These are phyloP conservation scores for Ceryle rudis DNA, from an alignment of 2,797 vertebrate species.

Conservation along the genomic window DNA sequence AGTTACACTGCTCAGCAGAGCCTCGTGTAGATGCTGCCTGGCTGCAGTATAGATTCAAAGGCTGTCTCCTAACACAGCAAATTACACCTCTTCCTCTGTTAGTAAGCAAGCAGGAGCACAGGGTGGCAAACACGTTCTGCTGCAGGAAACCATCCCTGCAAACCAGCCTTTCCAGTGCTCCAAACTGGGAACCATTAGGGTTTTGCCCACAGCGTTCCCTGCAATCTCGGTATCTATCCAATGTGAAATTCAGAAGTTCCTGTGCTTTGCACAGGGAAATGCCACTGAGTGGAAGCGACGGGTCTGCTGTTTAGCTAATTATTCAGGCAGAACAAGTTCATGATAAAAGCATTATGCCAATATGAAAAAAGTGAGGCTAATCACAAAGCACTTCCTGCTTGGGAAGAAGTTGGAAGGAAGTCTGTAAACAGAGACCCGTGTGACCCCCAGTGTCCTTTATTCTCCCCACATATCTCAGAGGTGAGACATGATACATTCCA, in stretches of 20 bases:
- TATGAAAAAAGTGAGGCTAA: neutral
- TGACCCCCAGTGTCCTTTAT: neutral
- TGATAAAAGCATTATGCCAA: neutral
- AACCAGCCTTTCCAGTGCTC: neutral
- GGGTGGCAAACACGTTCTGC: neutral
- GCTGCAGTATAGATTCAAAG: neutral
- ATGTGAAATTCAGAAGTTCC: neutral
- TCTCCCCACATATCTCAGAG: neutral
- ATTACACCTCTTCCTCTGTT: neutral
- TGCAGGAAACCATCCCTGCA: neutral
- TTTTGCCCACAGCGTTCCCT: fast-evolving
- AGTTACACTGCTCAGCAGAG: neutral
- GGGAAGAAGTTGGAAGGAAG: neutral
- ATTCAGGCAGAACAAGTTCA: neutral
- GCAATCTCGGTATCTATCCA: fast-evolving
- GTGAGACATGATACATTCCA: neutral
- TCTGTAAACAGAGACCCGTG: conserved; percentile 1
- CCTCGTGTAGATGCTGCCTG: neutral
- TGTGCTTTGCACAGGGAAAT: neutral
- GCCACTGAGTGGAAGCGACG: neutral
- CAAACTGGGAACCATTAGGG: neutral
- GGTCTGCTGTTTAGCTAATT: neutral
- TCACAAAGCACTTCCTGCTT: conserved; percentile 5
- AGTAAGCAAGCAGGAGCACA: neutral
- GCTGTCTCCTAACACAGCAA: neutral